phyloP scores from a whole-genome alignment of 2,888 invertebrate genomes.

The Drosophila pegasa region DNA sequence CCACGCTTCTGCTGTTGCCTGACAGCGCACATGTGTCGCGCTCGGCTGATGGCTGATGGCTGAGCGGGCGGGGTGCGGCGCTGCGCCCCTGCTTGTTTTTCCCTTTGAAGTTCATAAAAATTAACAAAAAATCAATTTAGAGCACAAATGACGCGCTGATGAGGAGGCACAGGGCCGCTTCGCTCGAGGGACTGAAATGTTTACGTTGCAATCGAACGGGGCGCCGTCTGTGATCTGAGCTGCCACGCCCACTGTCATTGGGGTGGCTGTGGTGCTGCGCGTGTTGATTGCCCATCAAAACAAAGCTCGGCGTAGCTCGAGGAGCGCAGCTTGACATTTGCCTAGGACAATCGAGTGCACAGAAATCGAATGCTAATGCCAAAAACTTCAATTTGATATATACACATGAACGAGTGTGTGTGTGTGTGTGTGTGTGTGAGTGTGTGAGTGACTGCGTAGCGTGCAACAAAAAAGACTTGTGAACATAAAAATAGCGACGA shows the following conservation, averaged over 20 bases:
- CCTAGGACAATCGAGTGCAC: constrained; percentile 42
- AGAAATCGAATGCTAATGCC: constrained; percentile 51
- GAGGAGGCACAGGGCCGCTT: constrained; percentile 46
- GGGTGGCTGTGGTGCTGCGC: constrained; percentile 46
- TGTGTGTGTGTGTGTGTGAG: constrained; percentile 12
- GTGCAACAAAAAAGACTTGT: constrained; percentile 39
- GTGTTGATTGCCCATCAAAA: constrained; percentile 78
- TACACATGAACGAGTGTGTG: constrained; percentile 6
- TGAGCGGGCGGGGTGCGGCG: neutral
- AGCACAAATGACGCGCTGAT: constrained; percentile 76
- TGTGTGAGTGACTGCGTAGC: constrained; percentile 5
- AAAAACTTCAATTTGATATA: constrained; percentile 36
- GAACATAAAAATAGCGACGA: constrained; percentile 76
- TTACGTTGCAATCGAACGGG: constrained; percentile 68
- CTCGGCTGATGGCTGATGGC: constrained; percentile 1
- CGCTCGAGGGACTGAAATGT: constrained; percentile 36
- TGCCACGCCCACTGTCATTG: constrained; percentile 58
- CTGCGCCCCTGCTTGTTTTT: constrained; percentile 55
- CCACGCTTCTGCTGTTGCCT: constrained; percentile 54
- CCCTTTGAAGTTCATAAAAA: constrained; percentile 77
- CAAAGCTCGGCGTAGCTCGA: constrained; percentile 66
- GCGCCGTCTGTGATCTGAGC: constrained; percentile 60
- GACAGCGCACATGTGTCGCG: constrained; percentile 61
- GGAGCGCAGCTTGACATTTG: constrained; percentile 71
- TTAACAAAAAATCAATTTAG: constrained; percentile 79